Percentiles rank a stretch among this genome's conserved stretches.
These are phyloP conservation scores for Pristionchus entomophagus DNA, from an alignment of 2,888 invertebrate species.

Conservation along the genomic window DNA sequence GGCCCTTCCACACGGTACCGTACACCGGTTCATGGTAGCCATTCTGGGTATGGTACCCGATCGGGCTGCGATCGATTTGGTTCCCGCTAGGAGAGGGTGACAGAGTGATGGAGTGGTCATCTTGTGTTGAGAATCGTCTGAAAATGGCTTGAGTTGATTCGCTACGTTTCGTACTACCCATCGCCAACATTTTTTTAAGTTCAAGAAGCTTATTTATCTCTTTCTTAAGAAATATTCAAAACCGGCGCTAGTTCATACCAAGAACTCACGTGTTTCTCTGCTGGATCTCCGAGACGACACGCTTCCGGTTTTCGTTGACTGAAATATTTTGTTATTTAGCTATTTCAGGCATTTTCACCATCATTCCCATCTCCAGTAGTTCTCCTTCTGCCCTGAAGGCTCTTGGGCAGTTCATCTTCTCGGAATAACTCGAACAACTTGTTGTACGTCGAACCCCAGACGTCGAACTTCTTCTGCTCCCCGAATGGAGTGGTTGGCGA, in stretches of 20 bases:
- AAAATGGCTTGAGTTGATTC: background rate
- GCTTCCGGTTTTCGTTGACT: constrained; percentile 6
- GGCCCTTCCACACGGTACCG: constrained; percentile 28
- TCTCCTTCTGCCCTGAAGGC: background rate
- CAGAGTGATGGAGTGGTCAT: constrained; percentile 12
- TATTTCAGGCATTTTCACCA: background rate
- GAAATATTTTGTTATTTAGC: background rate
- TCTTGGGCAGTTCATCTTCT: constrained; percentile 26
- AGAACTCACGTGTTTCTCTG: background rate
- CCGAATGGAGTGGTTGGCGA: constrained; percentile 7
- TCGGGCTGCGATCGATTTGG: constrained; percentile 7
- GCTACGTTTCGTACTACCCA: too few species aligned
- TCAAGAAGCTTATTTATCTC: background rate
- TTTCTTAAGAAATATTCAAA: background rate
- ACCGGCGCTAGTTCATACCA: background rate
- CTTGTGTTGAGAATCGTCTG: background rate
- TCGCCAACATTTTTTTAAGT: background rate
- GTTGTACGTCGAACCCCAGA: constrained; percentile 46
- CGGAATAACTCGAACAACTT: constrained; percentile 43
- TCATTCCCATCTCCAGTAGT: background rate
- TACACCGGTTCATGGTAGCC: constrained; percentile 6
- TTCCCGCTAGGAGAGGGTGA: background rate
- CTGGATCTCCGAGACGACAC: constrained; percentile 14
- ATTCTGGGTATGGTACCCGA: background rate
- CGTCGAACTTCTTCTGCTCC: constrained; percentile 25